A percentile compares a stretch with the other conserved stretches of the same genome.
These are phyloP conservation scores for Synanthedon formicaeformis DNA, from an alignment of 2,888 invertebrate species.

Conservation along the genomic window DNA sequence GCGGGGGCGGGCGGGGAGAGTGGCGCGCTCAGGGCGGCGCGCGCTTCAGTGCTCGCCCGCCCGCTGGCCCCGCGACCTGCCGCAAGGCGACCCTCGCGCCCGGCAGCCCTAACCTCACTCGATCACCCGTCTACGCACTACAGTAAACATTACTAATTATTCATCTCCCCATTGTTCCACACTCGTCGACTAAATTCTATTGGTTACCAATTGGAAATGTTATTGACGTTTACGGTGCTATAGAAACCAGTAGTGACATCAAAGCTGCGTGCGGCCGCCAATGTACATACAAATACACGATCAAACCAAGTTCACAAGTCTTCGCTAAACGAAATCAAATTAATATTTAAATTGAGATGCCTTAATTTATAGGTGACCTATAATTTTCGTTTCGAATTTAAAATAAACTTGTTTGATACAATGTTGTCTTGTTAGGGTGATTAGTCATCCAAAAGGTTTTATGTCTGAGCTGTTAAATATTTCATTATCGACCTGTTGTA, in stretches of 20 bases:
- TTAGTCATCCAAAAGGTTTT: no score
- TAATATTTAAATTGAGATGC: no score
- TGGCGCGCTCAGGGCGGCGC: constrained; percentile 42
- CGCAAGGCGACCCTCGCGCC: constrained; percentile 36
- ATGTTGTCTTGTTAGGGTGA: no score
- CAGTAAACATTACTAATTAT: constrained; percentile 31
- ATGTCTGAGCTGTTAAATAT: neutral
- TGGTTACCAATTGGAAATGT: neutral
- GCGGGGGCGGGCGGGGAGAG: constrained; percentile 26
- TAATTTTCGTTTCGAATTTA: neutral
- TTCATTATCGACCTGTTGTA: neutral
- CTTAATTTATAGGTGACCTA: neutral
- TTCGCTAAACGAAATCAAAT: no score
- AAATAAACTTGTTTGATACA: no score
- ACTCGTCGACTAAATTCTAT: no score
- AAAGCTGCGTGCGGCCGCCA: neutral
- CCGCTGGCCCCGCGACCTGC: constrained; percentile 53
- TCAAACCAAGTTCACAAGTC: neutral
- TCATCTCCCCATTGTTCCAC: neutral
- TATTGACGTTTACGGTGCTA: neutral
- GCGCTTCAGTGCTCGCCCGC: constrained; percentile 64
- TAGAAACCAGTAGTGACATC: neutral
- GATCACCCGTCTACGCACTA: constrained; percentile 28
- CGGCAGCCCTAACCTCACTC: constrained; percentile 49
- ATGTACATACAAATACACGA: neutral